Conservation (phyloP, 2,888 invertebrate species). For the Cataglyphis livida region DNA sequence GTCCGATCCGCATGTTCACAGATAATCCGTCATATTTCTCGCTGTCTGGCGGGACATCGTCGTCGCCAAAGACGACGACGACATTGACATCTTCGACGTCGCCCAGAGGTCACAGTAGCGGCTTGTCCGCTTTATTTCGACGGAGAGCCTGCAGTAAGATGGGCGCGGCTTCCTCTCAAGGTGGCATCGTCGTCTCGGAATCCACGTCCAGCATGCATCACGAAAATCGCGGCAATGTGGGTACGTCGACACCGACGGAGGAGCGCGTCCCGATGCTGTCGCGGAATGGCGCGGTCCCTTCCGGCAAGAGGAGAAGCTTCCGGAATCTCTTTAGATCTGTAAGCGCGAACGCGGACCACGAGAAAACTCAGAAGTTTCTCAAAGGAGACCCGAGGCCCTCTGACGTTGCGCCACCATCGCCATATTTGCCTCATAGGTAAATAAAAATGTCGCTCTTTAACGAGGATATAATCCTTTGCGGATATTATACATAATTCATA, state of each 20-base stretch:
- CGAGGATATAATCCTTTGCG: not conserved
- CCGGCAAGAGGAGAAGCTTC: constrained; percentile 86
- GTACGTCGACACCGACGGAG: constrained; percentile 75
- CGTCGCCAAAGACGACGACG: constrained; percentile 64
- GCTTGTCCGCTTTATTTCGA: constrained; percentile 79
- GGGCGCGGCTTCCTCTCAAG: constrained; percentile 78
- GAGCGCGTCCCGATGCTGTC: constrained; percentile 76
- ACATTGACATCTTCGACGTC: constrained; percentile 60
- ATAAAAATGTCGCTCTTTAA: not conserved
- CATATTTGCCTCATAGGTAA: constrained; percentile 81
- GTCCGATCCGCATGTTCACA: constrained; percentile 85
- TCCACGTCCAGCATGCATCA: constrained; percentile 76
- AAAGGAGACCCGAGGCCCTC: constrained; percentile 90
- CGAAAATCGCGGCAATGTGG: constrained; percentile 67
- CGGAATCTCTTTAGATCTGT: constrained; percentile 88
- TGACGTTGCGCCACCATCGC: constrained; percentile 89
- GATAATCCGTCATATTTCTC: constrained; percentile 94
- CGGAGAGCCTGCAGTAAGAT: constrained; percentile 69
- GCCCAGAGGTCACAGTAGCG: constrained; percentile 64
- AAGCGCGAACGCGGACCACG: constrained; percentile 88
- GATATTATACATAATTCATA: too few relatives aligned
- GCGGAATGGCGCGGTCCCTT: constrained; percentile 39
- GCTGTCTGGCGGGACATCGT: constrained; percentile 85
- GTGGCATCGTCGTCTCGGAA: constrained; percentile 69
- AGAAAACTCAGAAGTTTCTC: constrained; percentile 89